Conservation (phyloP, 2,797 vertebrate genomes). For the Argentina silus region DNA sequence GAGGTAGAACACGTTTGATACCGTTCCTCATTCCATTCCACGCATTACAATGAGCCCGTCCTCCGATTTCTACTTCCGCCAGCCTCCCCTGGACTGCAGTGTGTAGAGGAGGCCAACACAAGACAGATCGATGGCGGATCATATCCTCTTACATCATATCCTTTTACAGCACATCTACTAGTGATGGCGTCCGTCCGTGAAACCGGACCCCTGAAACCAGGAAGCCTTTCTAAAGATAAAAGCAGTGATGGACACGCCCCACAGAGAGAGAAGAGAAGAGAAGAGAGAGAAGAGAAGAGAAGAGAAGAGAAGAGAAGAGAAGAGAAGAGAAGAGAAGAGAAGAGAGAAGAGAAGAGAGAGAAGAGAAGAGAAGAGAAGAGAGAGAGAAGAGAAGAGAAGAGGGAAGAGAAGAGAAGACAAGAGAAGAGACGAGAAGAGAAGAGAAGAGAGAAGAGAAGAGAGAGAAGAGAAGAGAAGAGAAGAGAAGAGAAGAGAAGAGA, state of each 20-base stretch:
- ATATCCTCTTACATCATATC: constrained; percentile 34
- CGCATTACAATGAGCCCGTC: no score
- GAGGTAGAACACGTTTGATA: no score
- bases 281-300: not conserved
- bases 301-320: constrained; percentile 15
- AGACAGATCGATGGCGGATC: constrained; percentile 44
- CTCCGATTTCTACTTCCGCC: no score
- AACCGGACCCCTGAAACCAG: constrained; percentile 4
- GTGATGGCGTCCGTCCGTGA: constrained; percentile 22
- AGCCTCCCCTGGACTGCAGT: no score
- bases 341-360: no score
- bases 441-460: not conserved
- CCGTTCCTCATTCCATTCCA: no score
- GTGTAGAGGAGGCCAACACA: constrained; percentile 35
- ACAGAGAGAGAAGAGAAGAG: constrained; percentile 10
- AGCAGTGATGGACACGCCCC: not conserved
- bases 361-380: no score
- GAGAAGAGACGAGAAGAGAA: not conserved
- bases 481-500: no score
- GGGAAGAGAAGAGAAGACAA: not conserved
- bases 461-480: no score
- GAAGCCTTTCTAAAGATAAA: constrained; percentile 22
- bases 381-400: no score
- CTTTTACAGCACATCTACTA: constrained; percentile 32
- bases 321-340: no score